A percentile compares a stretch with the other conserved stretches of the same genome.
These are phyloP conservation scores for Orthosia cruda DNA, from an alignment of 2,888 invertebrate species.

Conservation along the genomic window DNA sequence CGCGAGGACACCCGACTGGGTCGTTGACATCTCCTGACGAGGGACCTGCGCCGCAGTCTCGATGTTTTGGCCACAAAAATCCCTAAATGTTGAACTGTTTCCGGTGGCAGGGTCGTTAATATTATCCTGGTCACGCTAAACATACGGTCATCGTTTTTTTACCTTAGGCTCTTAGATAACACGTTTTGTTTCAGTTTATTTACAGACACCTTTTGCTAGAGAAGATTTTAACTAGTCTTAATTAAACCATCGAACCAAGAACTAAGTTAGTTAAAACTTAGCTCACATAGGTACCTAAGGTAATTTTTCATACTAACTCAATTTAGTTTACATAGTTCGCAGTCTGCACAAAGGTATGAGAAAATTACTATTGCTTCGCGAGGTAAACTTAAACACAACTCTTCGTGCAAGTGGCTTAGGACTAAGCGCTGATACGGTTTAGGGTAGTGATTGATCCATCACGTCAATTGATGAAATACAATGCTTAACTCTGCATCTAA, in stretches of 20 bases:
- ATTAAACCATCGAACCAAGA: background rate
- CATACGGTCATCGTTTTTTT: background rate
- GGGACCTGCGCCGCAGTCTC: constrained; percentile 7
- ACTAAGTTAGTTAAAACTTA: background rate
- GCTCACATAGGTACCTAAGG: background rate
- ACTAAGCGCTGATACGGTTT: background rate
- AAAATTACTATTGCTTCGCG: background rate
- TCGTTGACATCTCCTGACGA: constrained; percentile 55
- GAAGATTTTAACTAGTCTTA: background rate
- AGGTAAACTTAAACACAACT: background rate
- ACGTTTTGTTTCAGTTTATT: background rate
- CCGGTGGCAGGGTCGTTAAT: background rate
- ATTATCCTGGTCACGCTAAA: background rate
- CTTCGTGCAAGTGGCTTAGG: background rate
- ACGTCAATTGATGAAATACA: too few species aligned
- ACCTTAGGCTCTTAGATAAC: background rate
- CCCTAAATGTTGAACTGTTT: background rate
- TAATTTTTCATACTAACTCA: background rate
- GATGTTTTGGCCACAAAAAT: constrained; percentile 1
- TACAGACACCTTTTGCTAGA: background rate
- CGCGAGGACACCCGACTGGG: constrained; percentile 50
- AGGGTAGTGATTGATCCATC: background rate
- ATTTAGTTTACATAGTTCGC: background rate
- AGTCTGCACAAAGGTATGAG: background rate
- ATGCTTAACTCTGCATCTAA: background rate